Evolutionary conservation across 2,113 vertebrate species (phyloP).

Genomic region (Capreolus pygargus): DNA sequence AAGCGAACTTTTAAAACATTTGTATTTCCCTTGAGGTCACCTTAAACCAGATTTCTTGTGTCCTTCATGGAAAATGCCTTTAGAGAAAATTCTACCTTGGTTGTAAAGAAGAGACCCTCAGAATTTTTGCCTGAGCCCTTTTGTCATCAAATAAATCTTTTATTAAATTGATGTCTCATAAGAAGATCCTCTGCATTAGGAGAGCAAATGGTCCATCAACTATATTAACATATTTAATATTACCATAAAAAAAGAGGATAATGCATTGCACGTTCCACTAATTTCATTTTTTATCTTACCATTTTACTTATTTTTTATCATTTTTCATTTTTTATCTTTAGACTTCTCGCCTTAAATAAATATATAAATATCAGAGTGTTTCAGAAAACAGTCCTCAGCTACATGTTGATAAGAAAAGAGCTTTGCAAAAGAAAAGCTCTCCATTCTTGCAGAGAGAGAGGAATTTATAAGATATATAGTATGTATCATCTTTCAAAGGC

Average conservation of each 20-base stretch:
- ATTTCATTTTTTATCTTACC: conserved; percentile 34
- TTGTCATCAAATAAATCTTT: conserved; percentile 27
- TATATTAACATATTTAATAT: conserved; percentile 47
- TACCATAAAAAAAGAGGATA: background rate
- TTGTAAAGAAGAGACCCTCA: conserved; percentile 2
- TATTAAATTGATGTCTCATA: conserved; percentile 17
- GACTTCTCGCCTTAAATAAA: conserved; percentile 27
- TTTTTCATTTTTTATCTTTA: conserved; percentile 37
- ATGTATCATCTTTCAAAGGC: background rate
- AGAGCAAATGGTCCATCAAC: background rate
- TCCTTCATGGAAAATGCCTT: background rate
- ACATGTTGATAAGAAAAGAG: background rate
- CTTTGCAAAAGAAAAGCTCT: background rate
- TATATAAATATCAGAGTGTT: conserved; percentile 23
- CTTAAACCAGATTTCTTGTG: background rate
- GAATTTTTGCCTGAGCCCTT: background rate
- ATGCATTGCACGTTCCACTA: background rate
- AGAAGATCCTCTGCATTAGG: background rate
- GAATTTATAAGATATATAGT: background rate
- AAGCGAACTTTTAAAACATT: background rate
- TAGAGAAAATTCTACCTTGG: conserved; percentile 28
- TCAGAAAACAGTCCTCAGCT: background rate
- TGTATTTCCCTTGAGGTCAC: background rate
- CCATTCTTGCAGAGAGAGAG: background rate
- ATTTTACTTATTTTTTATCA: too few relatives aligned